Evolutionary conservation across 2,797 vertebrate genomes (phyloP).

Genomic region (Dendrocincla tyrannina): DNA sequence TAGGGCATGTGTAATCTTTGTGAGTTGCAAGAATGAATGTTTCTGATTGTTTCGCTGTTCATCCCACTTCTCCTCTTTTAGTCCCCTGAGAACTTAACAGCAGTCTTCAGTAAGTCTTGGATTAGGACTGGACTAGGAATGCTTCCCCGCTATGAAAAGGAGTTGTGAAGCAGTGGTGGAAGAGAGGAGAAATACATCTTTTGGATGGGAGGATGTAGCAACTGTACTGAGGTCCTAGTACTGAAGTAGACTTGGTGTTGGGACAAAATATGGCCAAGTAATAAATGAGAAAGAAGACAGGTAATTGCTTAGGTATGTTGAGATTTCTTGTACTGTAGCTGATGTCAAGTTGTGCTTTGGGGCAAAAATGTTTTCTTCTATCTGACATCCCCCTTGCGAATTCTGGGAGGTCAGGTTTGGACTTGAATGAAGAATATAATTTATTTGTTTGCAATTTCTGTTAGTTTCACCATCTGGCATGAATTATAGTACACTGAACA

Average conservation of each 20-base stretch:
- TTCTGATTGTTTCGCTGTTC: neutral
- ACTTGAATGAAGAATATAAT: neutral
- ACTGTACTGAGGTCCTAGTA: neutral
- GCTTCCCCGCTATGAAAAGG: neutral
- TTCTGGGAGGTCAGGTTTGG: neutral
- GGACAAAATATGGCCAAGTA: neutral
- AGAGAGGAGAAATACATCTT: neutral
- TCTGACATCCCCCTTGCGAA: neutral
- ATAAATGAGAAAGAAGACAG: neutral
- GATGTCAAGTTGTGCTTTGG: neutral
- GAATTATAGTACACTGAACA: neutral
- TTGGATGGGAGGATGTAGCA: neutral
- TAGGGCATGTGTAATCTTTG: neutral
- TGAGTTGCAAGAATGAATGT: neutral
- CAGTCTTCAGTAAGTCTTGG: neutral
- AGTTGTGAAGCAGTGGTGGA: neutral
- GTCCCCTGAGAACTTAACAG: neutral
- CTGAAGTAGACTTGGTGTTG: neutral
- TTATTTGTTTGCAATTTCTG: slow-evolving; percentile 10
- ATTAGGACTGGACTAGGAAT: neutral
- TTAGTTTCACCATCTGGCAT: slow-evolving; percentile 4
- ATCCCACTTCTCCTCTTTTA: neutral
- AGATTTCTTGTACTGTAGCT: neutral
- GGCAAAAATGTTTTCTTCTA: neutral
- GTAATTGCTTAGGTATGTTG: neutral